Base-by-base conservation (phyloP, 2,113 vertebrate species). In the Melanostigma gelatinosum region DNA sequence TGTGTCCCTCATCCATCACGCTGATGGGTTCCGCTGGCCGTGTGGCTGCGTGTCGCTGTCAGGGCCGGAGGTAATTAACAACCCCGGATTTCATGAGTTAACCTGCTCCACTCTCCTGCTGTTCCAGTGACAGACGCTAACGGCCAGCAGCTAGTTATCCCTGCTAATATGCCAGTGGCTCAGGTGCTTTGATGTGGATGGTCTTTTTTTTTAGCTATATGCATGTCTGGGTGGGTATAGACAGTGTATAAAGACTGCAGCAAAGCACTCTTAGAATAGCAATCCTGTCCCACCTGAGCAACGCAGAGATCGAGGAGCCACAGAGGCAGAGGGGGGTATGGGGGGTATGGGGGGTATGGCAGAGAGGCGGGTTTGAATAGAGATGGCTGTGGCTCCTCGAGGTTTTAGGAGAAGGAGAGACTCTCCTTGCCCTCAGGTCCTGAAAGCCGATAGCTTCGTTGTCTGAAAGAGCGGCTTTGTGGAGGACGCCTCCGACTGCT, bases 1-100 rank as follows among this genome's bases (percentile, higher is more conserved):
- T 91, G 94, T 95, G 94, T 93, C 92, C 74, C 91, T 92, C 92
- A 94, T 95, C 91, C 88, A 95, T 94, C 94, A 95, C 46, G 2
- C 84, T 93, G 91, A 93, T 90, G 89, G 85, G 66, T 88, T 88
- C 72, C 86, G 79, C 90, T 73, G 87, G 86, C 93, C 91, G 84
- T 80, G 91, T 92, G 91, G 79, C 87, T 80, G 54, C 12, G 54
- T 72, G 89, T 85, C 70, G 84, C 74, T 79, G 63, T 90, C 87
- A 60, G 80, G 85, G 86, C 87, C 72, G 68, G 85, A 88, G 88
- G 92, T 92, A 89, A 93, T 94, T 93, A 93, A 94, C 92, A 90
- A 92, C 81, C 79, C 70, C 77, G 34, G 92, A 81, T 90, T 92
- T 89, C 93, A 93, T 92, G 89, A 93, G 89, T 90, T 92, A 93